These are phyloP conservation scores for Zhuqinia jingwanae DNA, from an alignment of 2,888 invertebrate species.

Conservation along the genomic window DNA sequence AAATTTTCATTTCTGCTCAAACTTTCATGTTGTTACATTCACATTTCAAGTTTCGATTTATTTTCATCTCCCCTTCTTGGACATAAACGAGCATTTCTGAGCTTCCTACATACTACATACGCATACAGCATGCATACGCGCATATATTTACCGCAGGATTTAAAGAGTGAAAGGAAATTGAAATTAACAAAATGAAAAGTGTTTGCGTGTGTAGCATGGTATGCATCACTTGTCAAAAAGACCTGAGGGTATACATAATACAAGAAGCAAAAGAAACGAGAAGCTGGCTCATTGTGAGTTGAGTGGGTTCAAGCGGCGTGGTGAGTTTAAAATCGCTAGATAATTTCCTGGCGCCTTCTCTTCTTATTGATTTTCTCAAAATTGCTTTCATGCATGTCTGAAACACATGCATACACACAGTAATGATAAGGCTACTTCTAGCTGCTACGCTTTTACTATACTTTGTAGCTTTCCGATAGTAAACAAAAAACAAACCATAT, in stretches of 20 bases:
- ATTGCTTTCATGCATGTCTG: slow-evolving; percentile 34
- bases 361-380: slow-evolving; percentile 47
- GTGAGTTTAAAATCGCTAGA: slow-evolving; percentile 33
- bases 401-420: background rate
- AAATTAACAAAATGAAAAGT: slow-evolving; percentile 51
- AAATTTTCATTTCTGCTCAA: background rate
- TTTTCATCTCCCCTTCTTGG: background rate
- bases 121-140: background rate
- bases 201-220: slow-evolving; percentile 1
- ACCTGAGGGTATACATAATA: slow-evolving; percentile 11
- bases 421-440: too few species aligned
- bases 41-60: slow-evolving; percentile 23
- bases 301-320: background rate
- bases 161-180: slow-evolving; percentile 25
- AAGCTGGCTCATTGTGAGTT: background rate
- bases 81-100: too few species aligned
- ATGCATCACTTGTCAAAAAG: slow-evolving; percentile 42
- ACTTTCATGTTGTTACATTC: background rate
- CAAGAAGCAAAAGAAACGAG: slow-evolving; percentile 2
- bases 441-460: too few species aligned
- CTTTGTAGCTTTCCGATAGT: too few species aligned
- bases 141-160: slow-evolving; percentile 7
- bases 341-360: slow-evolving; percentile 52
- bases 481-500: too few species aligned
- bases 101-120: too few species aligned